Percentiles rank a stretch among this genome's conserved stretches.
Conservation (phyloP, 2,888 invertebrate species). For the Caenorhabditis plicata region DNA sequence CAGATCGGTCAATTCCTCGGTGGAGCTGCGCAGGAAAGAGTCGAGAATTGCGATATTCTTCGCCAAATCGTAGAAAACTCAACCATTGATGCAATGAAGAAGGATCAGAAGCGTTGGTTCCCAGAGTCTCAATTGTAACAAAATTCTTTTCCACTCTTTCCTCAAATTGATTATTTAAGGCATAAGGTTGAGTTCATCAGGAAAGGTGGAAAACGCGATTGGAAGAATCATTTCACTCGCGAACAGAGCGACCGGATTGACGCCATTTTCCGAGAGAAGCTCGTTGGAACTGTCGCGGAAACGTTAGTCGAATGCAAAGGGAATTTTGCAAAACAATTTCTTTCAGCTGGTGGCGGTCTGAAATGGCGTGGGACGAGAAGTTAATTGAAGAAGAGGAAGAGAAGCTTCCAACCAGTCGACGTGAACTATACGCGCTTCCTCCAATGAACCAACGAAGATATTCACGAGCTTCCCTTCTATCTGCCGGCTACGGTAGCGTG, state of each 20-base stretch:
- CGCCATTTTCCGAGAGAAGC: conserved; percentile 30
- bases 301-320: conserved; percentile 5
- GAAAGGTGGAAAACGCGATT: conserved; percentile 61
- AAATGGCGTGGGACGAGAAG: conserved; percentile 61
- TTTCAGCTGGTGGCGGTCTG: conserved; percentile 46
- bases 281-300: conserved; percentile 38
- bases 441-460: conserved; percentile 24
- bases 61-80: conserved; percentile 51
- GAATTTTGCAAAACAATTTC: background rate
- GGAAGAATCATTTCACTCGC: conserved; percentile 61
- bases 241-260: conserved; percentile 61
- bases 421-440: conserved; percentile 22
- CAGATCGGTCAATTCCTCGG: conserved; percentile 60
- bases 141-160: no score
- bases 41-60: conserved; percentile 41
- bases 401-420: conserved; percentile 8
- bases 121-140: conserved; percentile 47
- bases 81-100: conserved; percentile 60
- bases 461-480: conserved; percentile 29
- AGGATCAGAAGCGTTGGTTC: conserved; percentile 63
- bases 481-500: conserved; percentile 45
- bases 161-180: conserved; percentile 33
- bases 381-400: conserved; percentile 26
- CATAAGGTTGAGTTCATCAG: conserved; percentile 59
- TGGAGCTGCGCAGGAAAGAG: conserved; percentile 48